phyloP scores from a whole-genome alignment of 2,113 vertebrate genomes.

The Pontoporia blainvillei region DNA sequence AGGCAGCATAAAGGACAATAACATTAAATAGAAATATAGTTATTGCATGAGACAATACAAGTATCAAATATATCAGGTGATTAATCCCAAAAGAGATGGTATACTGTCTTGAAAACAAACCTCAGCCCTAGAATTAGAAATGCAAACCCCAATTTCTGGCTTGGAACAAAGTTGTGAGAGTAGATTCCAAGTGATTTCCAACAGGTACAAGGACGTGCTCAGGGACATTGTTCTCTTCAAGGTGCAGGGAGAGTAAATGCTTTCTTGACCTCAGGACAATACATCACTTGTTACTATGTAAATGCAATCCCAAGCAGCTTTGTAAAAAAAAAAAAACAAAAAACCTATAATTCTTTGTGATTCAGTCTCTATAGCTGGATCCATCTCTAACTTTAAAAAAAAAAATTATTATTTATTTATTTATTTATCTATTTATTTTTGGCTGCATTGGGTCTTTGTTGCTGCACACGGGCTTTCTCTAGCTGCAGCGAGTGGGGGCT shows the following conservation, averaged over 20 bases:
- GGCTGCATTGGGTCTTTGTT: too few species aligned
- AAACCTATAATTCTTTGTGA: neutral
- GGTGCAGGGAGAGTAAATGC: neutral
- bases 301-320: neutral
- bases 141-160: neutral
- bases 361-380: neutral
- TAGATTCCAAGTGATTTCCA: neutral
- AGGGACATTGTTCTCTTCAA: neutral
- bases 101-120: neutral
- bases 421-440: too few species aligned
- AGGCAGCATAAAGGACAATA: neutral
- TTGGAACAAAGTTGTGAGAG: neutral
- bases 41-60: neutral
- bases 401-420: too few species aligned
- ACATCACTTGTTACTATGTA: neutral
- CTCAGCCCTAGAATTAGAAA: neutral
- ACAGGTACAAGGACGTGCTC: too few species aligned
- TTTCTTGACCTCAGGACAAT: neutral
- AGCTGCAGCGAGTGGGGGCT: too few species aligned
- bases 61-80: neutral
- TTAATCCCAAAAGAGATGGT: neutral
- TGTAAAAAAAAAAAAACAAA: too few species aligned
- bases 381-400: neutral
- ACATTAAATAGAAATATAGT: neutral
- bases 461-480: too few species aligned